A percentile compares a stretch with the other conserved stretches of the same genome.
Conservation (phyloP, 2,888 invertebrate species). For the Hedychridium roseum region DNA sequence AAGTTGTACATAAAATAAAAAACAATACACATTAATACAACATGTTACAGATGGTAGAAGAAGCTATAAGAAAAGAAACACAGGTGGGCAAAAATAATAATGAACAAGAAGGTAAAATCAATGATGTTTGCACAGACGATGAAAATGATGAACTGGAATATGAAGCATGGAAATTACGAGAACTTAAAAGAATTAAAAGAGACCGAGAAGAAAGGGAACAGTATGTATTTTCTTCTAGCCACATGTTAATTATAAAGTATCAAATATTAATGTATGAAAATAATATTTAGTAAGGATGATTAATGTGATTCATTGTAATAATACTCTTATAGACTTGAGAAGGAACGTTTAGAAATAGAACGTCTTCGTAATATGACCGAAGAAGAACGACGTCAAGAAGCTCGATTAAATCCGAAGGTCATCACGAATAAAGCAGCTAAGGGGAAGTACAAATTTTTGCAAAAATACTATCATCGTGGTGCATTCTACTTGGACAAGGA, state of each 20-base stretch:
- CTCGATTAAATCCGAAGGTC: conserved; percentile 88
- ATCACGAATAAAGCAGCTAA: conserved; percentile 94
- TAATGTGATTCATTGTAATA: too few species aligned
- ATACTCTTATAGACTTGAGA: conserved; percentile 86
- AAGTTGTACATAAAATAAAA: too few species aligned
- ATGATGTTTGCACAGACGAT: conserved; percentile 91
- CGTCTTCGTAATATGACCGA: conserved; percentile 93
- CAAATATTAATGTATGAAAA: too few species aligned
- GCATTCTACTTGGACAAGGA: conserved; percentile 97
- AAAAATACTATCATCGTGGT: conserved; percentile 99
- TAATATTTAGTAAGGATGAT: too few species aligned
- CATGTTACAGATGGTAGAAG: conserved; percentile 83
- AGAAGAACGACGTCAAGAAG: conserved; percentile 91
- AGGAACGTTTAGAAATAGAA: conserved; percentile 88
- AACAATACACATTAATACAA: too few species aligned
- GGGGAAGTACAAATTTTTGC: conserved; percentile 99
- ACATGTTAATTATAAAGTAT: too few species aligned
- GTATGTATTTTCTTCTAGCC: too few species aligned
- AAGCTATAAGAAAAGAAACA: conserved; percentile 85
- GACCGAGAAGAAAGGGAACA: conserved; percentile 95
- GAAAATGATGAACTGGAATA: conserved; percentile 97
- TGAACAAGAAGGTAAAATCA: conserved; percentile 78
- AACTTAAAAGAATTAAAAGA: conserved; percentile 94
- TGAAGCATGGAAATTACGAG: conserved; percentile 97
- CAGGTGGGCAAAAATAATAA: conserved; percentile 67